Conservation (phyloP, 2,888 invertebrate species). For the Eudasyphora cyanicolor region DNA sequence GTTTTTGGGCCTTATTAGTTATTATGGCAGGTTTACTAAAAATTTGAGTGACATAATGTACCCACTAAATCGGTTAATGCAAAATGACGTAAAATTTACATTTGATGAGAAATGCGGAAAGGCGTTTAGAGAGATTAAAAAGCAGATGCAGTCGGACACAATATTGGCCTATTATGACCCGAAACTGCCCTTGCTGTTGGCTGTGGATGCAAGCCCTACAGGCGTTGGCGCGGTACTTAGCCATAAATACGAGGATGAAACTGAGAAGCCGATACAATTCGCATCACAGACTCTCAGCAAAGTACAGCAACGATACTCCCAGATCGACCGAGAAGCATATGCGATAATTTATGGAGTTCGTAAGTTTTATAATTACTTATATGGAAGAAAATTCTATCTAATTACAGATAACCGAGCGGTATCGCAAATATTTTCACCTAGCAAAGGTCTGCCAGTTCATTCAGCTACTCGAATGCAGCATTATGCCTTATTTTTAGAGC, state of each 20-base stretch:
- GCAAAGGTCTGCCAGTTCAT: conserved; percentile 61
- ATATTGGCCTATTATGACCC: conserved; percentile 70
- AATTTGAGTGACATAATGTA: conserved; percentile 69
- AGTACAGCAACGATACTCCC: conserved; percentile 59
- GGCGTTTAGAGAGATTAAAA: conserved; percentile 69
- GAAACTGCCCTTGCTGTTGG: conserved; percentile 67
- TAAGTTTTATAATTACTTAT: conserved; percentile 70
- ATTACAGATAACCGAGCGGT: conserved; percentile 67
- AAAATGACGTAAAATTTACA: conserved; percentile 66
- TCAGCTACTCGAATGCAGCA: conserved; percentile 57
- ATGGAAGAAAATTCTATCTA: conserved; percentile 70
- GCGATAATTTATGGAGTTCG: conserved; percentile 65
- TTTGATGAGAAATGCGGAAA: conserved; percentile 67
- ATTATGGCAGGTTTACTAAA: conserved; percentile 73
- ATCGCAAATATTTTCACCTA: conserved; percentile 52
- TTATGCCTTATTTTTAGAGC: conserved; percentile 54
- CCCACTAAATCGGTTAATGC: conserved; percentile 70
- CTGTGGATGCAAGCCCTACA: conserved; percentile 70
- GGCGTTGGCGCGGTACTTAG: conserved; percentile 74
- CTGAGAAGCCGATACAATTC: conserved; percentile 76
- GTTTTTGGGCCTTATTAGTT: conserved; percentile 71
- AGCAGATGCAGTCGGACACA: conserved; percentile 65
- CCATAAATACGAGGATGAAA: conserved; percentile 71
- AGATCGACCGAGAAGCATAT: conserved; percentile 70
- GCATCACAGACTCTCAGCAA: conserved; percentile 71